Percentiles rank a stretch among this genome's conserved stretches.
phyloP scores from a whole-genome alignment of 2,888 invertebrate genomes.

The Onchidella celtica region DNA sequence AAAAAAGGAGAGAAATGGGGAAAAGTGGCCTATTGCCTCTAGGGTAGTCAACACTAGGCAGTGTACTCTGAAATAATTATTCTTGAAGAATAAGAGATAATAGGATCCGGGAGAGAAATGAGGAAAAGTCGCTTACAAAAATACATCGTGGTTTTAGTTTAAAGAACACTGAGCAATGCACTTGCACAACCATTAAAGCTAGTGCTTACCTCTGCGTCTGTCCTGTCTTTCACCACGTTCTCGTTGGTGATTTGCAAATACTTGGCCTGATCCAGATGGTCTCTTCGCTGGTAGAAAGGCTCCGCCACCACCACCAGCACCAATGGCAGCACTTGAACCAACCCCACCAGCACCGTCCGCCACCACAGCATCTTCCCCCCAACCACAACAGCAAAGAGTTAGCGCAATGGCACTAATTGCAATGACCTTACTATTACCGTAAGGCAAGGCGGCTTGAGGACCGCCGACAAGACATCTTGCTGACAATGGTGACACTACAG shows the following conservation, averaged over 20 bases:
- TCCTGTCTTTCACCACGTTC: constrained; percentile 64
- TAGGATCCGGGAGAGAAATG: too few species aligned
- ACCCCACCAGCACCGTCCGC: constrained; percentile 41
- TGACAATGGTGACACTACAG: neutral
- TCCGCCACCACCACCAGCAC: constrained; percentile 58
- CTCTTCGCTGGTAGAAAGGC: constrained; percentile 69
- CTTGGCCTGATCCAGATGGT: constrained; percentile 68
- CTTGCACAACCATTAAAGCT: too few species aligned
- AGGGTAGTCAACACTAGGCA: too few species aligned
- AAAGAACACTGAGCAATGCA: too few species aligned
- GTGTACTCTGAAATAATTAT: too few species aligned
- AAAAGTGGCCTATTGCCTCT: too few species aligned
- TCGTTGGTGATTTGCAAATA: constrained; percentile 57
- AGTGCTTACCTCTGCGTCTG: constrained; percentile 69
- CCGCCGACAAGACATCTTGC: neutral
- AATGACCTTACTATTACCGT: neutral
- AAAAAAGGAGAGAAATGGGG: too few species aligned
- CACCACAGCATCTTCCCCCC: constrained; percentile 43
- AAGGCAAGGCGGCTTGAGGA: neutral
- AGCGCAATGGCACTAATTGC: neutral
- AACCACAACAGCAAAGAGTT: neutral
- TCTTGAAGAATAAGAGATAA: too few species aligned
- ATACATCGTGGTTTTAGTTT: too few species aligned
- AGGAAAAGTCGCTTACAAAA: too few species aligned
- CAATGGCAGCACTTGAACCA: constrained; percentile 48